Evolutionary conservation across 2,888 invertebrate genomes (phyloP), one percentile per base, ranked within the genome.

Genomic region (Drosophila anceps): DNA sequence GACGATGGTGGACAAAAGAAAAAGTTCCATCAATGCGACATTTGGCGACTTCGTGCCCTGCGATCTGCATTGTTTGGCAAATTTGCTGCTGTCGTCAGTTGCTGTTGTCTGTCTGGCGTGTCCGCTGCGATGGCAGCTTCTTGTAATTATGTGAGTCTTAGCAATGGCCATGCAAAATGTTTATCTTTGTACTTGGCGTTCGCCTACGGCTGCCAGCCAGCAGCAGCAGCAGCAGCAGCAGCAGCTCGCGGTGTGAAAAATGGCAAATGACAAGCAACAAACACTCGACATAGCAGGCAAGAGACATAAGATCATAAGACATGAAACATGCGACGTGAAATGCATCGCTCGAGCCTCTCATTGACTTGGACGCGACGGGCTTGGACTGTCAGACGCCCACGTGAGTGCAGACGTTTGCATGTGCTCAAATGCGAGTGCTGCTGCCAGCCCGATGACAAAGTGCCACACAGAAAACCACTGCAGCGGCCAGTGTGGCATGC

Each of bases 41-140:
- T 81, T 79, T 69, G 79, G 80, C 57, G 83, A 82, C 84, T 76
- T 88, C 88, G 88, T 82, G 83, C 65, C 86, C 73, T 76, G 84
- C 81, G 85, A 85, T 85, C 86, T 82, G 83, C 83, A 88, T 88
- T 88, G 86, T 85, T 88, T 85, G 81, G 84, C 88, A 82, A 88
- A 88, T 88, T 83, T 88, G 86, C 74, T 44, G 51, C 9, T 53
- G 27, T 29, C 50, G 39, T 9, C 43, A 41, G 35, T 50, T 37
- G 46, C n/a, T 64, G 44, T 46, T 63, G 59, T 9, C 20, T 43
- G 53, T n/a, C 24, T 54, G 60, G 24, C n/a, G 43, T 29, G 31
- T 51, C 33, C 54, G 39, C 18, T 24, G 58, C 64, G 62, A n/a
- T 57, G 58, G 75, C 82, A 84, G 87, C 84, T 81, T 78, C 79